A percentile compares a stretch with the other conserved stretches of the same genome.
Conservation (phyloP, 2,888 invertebrate species). For the Lepeophtheirus nordmannii region DNA sequence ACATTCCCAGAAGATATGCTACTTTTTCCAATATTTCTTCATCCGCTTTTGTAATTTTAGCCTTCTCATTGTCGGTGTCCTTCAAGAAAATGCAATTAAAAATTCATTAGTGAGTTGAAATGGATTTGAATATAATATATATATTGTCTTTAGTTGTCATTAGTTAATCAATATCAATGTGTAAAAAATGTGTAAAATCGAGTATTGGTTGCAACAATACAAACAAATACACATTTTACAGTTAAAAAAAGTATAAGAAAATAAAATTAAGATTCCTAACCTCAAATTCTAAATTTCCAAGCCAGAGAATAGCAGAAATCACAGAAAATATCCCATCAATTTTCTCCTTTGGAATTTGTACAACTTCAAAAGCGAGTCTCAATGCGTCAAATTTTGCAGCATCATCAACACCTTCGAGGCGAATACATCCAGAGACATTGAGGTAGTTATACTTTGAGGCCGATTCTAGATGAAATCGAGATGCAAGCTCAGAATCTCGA, state of each 20-base stretch:
- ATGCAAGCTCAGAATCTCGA: slow-evolving; percentile 24
- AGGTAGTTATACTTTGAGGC: slow-evolving; percentile 65
- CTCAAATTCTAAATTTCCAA: slow-evolving; percentile 58
- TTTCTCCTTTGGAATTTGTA: slow-evolving; percentile 68
- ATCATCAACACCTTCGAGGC: slow-evolving; percentile 49
- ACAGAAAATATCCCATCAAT: slow-evolving; percentile 67
- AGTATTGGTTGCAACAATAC: too few relatives aligned
- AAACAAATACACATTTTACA: too few relatives aligned
- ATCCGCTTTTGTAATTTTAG: slow-evolving; percentile 54
- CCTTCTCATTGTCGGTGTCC: slow-evolving; percentile 73
- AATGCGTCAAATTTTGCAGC: slow-evolving; percentile 62
- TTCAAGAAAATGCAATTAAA: slow-evolving; percentile 31
- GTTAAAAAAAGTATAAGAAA: too few relatives aligned
- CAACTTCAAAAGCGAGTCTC: slow-evolving; percentile 67
- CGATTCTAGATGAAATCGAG: slow-evolving; percentile 54
- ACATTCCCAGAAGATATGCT: slow-evolving; percentile 55
- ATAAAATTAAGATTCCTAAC: neutral
- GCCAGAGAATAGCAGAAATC: slow-evolving; percentile 72
- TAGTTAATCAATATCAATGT: too few relatives aligned
- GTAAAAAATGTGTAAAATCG: too few relatives aligned
- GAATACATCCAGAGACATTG: slow-evolving; percentile 57
- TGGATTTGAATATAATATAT: slow-evolving; percentile 16
- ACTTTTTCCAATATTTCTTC: slow-evolving; percentile 56
- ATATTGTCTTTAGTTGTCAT: too few relatives aligned
- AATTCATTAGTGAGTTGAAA: slow-evolving; percentile 9